Conservation (phyloP, 2,888 invertebrate genomes). For the Psylliodes chrysocephalus region DNA sequence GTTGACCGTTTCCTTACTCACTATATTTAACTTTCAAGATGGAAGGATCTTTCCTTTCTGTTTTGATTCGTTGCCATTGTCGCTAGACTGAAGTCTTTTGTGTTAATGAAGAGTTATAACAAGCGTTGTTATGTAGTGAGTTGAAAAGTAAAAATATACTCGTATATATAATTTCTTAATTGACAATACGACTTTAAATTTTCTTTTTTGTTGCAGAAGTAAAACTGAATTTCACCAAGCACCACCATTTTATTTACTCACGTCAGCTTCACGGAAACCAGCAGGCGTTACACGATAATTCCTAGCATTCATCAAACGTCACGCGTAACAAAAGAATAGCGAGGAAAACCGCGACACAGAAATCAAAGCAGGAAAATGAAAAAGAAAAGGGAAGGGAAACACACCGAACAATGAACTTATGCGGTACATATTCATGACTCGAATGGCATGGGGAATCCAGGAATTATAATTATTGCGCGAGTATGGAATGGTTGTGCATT, state of each 20-base stretch:
- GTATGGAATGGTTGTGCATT: no score
- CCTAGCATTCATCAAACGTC: constrained; percentile 27
- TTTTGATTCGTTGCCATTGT: neutral
- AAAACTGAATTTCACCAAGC: no score
- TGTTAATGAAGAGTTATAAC: no score
- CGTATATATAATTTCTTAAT: no score
- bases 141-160: no score
- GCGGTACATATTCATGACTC: constrained; percentile 33
- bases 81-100: no score
- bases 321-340: constrained; percentile 12
- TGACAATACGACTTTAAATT: no score
- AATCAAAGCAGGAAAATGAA: constrained; percentile 31
- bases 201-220: no score
- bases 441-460: no score
- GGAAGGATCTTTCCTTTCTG: constrained; percentile 1
- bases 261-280: neutral
- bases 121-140: no score
- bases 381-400: constrained; percentile 25
- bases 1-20: constrained; percentile 15
- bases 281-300: constrained; percentile 32
- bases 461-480: no score
- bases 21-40: neutral
- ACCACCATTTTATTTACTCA: no score
- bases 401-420: constrained; percentile 32
- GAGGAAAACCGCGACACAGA: constrained; percentile 30